phyloP scores from a whole-genome alignment of 2,797 vertebrate genomes.

The Smutsia gigantea region DNA sequence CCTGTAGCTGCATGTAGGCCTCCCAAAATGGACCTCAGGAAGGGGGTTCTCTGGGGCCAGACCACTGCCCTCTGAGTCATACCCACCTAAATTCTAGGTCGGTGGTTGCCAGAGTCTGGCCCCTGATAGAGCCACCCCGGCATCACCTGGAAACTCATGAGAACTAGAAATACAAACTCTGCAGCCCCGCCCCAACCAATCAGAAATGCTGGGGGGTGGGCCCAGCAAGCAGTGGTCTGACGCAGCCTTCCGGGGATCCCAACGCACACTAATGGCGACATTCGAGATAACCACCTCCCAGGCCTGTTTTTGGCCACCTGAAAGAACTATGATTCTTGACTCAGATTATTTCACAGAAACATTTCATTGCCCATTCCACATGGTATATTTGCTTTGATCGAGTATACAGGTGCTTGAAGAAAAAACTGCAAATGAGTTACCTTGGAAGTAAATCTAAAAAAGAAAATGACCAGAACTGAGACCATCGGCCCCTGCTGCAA shows the following conservation, averaged over 20 bases:
- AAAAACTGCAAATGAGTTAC: conserved; percentile 1
- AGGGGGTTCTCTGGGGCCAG: not conserved
- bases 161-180: not conserved
- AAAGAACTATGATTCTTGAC: not conserved
- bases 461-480: conserved; percentile 54
- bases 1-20: not conserved
- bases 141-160: not conserved
- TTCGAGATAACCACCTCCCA: not conserved
- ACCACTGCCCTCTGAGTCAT: not conserved
- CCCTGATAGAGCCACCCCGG: not conserved
- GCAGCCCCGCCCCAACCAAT: not conserved
- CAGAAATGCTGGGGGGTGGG: not conserved
- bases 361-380: not conserved
- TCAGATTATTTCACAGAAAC: not conserved
- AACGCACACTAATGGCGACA: not conserved
- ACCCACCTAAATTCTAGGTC: not conserved
- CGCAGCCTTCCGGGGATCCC: not conserved
- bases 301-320: not conserved
- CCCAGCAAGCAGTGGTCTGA: not conserved
- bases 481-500: conserved; percentile 52
- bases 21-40: not conserved
- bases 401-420: conserved; percentile 39
- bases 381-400: not conserved
- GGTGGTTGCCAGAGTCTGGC: not conserved
- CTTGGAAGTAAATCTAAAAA: conserved; percentile 43